A percentile compares a stretch with the other conserved stretches of the same genome.
These are phyloP conservation scores for Gopherus flavomarginatus DNA, from an alignment of 2,113 vertebrate genomes.

Conservation along the genomic window DNA sequence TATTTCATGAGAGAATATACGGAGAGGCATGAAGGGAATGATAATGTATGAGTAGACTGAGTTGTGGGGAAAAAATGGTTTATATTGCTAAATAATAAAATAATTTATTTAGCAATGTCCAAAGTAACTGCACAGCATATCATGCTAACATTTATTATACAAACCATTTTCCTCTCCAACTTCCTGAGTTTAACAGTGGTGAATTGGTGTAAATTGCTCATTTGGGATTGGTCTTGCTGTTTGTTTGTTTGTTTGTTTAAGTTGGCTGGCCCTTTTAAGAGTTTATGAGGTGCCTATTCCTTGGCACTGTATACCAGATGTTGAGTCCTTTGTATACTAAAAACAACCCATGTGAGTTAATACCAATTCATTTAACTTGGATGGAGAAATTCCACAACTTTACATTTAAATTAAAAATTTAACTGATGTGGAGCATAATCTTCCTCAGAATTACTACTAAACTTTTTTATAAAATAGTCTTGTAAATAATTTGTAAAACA, in stretches of 20 bases:
- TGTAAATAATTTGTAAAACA: not conserved
- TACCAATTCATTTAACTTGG: not conserved
- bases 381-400: not conserved
- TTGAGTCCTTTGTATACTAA: not conserved
- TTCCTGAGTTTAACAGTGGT: not conserved
- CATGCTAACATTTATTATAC: not conserved
- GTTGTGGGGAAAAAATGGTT: not conserved
- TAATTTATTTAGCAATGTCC: not conserved
- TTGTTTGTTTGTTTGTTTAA: not conserved
- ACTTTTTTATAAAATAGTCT: not conserved
- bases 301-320: not conserved
- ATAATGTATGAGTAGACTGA: not conserved
- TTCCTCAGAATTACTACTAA: not conserved
- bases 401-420: not conserved
- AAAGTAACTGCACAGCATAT: not conserved
- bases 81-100: not conserved
- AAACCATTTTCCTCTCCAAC: not conserved
- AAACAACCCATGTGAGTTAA: not conserved
- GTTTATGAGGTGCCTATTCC: not conserved
- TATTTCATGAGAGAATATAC: not conserved
- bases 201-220: not conserved
- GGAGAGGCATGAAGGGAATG: not conserved
- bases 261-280: accelerated
- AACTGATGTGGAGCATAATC: not conserved
- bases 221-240: not conserved